Evolutionary conservation across 1,140 invertebrate species (phyloP).

Genomic region (Drosophila sucinea): DNA sequence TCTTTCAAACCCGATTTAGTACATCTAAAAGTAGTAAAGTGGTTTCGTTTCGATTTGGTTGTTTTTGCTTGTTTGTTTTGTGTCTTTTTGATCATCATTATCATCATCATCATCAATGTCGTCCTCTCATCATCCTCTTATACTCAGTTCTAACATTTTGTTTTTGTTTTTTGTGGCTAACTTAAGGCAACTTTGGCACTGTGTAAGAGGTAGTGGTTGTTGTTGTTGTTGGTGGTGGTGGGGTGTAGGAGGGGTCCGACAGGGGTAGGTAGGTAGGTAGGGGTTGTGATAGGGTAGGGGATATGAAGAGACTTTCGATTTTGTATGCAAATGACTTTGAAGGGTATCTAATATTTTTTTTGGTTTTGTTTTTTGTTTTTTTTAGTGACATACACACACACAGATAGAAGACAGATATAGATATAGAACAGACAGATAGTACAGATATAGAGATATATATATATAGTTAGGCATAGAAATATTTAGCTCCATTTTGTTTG

Average conservation of each 20-base stretch:
- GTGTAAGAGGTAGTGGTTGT: neutral
- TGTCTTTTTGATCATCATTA: constrained; percentile 30
- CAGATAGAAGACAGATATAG: constrained; percentile 53
- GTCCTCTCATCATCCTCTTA: constrained; percentile 1
- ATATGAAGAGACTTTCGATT: constrained; percentile 18
- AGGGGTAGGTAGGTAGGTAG: neutral
- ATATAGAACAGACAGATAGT: constrained; percentile 38
- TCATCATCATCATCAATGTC: constrained; percentile 33
- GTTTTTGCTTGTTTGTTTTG: neutral
- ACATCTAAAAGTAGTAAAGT: constrained; percentile 87
- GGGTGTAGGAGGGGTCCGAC: neutral
- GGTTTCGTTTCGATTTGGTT: constrained; percentile 11
- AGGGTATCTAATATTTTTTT: constrained; percentile 2
- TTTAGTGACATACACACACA: constrained; percentile 57
- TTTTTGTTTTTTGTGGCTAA: constrained; percentile 45
- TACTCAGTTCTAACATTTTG: constrained; percentile 29
- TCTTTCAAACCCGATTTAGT: constrained; percentile 96
- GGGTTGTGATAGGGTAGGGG: constrained; percentile 23
- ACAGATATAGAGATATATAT: neutral
- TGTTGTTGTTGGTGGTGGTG: neutral
- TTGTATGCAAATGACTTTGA: constrained; percentile 61
- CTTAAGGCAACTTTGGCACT: constrained; percentile 71
- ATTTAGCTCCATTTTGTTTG: constrained; percentile 35
- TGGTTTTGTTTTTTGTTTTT: constrained; percentile 16
- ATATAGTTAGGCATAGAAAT: constrained; percentile 21